phyloP scores from a whole-genome alignment of 2,113 vertebrate genomes.

The Phalacrocorax pelagicus region DNA sequence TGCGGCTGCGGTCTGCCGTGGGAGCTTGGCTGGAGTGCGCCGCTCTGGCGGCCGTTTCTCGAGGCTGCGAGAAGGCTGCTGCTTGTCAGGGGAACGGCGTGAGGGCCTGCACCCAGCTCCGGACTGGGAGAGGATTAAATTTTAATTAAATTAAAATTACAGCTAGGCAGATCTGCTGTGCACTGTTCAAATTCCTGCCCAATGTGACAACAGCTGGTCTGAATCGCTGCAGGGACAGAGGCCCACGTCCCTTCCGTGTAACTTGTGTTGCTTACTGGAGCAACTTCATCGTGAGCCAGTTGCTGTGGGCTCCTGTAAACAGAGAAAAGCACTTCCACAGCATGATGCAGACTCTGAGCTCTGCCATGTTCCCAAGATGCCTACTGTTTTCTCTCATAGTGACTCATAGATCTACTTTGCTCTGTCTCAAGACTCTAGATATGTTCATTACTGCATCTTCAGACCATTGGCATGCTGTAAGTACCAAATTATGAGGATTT shows the following conservation, averaged over 20 bases:
- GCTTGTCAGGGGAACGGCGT: rapidly evolving
- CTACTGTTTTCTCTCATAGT: neutral
- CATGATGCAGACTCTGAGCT: neutral
- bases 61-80: too few species aligned
- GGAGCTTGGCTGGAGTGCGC: rapidly evolving
- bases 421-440: neutral
- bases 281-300: neutral
- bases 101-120: neutral
- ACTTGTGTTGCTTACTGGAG: too few species aligned
- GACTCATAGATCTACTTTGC: neutral
- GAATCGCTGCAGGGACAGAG: neutral
- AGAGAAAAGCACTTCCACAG: neutral
- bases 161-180: neutral
- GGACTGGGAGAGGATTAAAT: too few species aligned
- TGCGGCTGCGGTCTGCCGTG: too few species aligned
- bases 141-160: too few species aligned
- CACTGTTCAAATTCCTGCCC: neutral
- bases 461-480: neutral
- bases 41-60: neutral
- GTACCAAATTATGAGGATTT: neutral
- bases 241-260: too few species aligned
- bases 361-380: neutral
- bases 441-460: too few species aligned
- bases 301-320: neutral
- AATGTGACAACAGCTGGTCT: too few species aligned